Conservation (phyloP, 2,888 invertebrate species). For the Pyrochroa serraticornis region DNA sequence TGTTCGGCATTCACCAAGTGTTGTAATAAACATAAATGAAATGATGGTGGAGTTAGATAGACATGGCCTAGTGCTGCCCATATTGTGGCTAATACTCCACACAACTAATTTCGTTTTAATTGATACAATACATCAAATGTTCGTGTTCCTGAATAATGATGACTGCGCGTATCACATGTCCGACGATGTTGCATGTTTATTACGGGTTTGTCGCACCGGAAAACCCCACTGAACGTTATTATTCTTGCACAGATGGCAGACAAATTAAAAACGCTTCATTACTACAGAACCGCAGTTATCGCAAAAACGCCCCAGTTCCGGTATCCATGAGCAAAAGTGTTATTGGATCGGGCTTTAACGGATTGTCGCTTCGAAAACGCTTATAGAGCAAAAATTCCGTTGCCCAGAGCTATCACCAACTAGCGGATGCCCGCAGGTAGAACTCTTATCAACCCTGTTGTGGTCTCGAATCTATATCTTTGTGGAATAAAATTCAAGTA, state of each 20-base stretch:
- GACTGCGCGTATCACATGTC: slow-evolving; percentile 22
- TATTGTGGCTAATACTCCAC: slow-evolving; percentile 35
- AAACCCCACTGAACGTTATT: slow-evolving; percentile 30
- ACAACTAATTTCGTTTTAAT: slow-evolving; percentile 39
- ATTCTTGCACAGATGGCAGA: slow-evolving; percentile 31
- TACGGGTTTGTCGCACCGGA: slow-evolving; percentile 28
- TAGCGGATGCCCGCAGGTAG: no score
- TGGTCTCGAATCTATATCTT: no score
- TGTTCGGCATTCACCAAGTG: slow-evolving; percentile 44
- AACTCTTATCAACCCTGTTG: no score
- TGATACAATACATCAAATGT: slow-evolving; percentile 35
- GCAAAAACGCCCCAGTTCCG: no score
- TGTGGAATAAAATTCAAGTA: no score
- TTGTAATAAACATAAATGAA: slow-evolving; percentile 44
- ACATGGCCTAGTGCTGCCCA: slow-evolving; percentile 36
- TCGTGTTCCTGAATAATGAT: slow-evolving; percentile 27
- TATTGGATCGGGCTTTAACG: no score
- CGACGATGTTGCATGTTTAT: slow-evolving; percentile 32
- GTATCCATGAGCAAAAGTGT: no score
- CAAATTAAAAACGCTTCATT: slow-evolving; percentile 24
- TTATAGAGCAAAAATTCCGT: no score
- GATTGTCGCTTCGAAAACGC: no score
- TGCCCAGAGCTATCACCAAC: no score
- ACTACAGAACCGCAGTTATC: no score
- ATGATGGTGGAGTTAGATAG: slow-evolving; percentile 42